phyloP scores from a whole-genome alignment of 1,140 invertebrate species.

The Bombus confusus region DNA sequence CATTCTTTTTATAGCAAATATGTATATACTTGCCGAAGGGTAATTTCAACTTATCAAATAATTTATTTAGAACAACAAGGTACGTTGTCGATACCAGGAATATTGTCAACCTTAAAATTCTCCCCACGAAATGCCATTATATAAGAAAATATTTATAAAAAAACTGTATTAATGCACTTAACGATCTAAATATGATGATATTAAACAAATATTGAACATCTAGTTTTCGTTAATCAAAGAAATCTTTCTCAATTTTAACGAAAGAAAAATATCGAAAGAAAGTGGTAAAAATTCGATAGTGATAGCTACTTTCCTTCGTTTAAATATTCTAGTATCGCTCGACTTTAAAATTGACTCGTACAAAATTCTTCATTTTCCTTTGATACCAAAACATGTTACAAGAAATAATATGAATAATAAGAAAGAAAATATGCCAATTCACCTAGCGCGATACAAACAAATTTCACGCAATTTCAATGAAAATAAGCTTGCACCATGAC shows the following conservation, averaged over 20 bases:
- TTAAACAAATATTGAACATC: neutral
- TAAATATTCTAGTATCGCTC: no score
- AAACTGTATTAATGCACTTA: neutral
- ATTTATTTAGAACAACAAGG: neutral
- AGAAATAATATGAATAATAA: neutral
- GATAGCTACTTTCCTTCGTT: no score
- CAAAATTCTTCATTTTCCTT: neutral
- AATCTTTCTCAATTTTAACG: neutral
- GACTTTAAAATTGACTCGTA: neutral
- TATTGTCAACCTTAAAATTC: neutral
- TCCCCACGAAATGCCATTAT: neutral
- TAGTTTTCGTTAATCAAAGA: neutral
- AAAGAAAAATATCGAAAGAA: neutral
- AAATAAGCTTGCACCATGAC: neutral
- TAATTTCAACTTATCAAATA: neutral
- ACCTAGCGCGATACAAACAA: neutral
- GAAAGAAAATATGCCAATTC: neutral
- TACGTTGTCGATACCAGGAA: neutral
- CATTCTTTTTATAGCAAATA: neutral
- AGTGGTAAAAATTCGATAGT: neutral
- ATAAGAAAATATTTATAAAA: neutral
- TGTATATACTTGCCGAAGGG: neutral
- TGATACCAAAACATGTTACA: neutral
- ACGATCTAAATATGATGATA: neutral
- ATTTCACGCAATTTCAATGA: neutral